phyloP scores from a whole-genome alignment of 2,797 vertebrate species.

The Artibeus lituratus region DNA sequence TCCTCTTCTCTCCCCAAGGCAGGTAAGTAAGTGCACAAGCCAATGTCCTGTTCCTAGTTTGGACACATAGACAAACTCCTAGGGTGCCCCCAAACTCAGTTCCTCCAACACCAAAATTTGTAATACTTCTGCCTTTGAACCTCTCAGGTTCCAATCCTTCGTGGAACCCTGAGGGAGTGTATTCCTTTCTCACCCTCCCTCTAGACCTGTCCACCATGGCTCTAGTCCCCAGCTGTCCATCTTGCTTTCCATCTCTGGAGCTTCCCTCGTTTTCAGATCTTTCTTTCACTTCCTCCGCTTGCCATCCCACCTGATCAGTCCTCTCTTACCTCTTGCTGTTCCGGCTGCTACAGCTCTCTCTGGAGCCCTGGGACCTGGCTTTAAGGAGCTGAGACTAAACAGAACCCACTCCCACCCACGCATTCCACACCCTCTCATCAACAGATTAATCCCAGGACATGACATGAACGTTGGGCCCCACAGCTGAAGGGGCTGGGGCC shows the following conservation, averaged over 20 bases:
- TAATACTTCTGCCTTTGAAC: background rate
- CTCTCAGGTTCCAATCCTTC: background rate
- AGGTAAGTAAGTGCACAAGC: background rate
- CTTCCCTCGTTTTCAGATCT: too few species aligned
- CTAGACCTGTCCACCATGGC: background rate
- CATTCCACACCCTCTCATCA: slow-evolving; percentile 8
- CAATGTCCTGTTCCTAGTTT: background rate
- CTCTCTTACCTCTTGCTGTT: background rate
- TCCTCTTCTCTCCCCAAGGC: background rate
- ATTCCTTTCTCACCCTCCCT: background rate
- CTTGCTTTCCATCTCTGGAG: too few species aligned
- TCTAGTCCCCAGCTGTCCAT: background rate
- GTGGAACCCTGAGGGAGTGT: background rate
- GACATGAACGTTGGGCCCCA: background rate
- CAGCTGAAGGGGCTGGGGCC: slow-evolving; percentile 2
- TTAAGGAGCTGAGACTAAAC: background rate
- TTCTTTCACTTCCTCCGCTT: too few species aligned
- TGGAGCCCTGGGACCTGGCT: background rate
- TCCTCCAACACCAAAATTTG: background rate
- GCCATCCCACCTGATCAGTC: background rate
- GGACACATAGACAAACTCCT: background rate
- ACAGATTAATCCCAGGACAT: background rate
- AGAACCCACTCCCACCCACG: slow-evolving; percentile 9
- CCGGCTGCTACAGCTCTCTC: background rate
- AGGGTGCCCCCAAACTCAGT: background rate